Conservation (phyloP, 2,113 vertebrate genomes). For the Gymnorhina tibicen region DNA sequence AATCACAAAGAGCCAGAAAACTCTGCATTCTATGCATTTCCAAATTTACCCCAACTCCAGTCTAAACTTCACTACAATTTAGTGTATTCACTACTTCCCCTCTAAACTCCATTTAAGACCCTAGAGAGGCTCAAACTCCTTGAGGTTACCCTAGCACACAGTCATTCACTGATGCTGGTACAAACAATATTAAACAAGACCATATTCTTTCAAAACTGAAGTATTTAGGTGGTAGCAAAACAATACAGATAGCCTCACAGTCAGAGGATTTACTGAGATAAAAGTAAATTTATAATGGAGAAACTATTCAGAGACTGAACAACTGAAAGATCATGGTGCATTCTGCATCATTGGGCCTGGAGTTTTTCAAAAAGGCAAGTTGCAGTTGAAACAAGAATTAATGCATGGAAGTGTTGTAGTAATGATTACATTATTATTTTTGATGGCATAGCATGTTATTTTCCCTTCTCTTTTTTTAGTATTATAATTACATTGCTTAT, state of each 20-base stretch:
- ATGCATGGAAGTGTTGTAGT: not conserved
- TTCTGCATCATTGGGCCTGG: not conserved
- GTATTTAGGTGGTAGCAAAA: not conserved
- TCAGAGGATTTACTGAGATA: not conserved
- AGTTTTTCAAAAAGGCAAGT: not conserved
- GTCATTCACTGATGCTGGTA: not conserved
- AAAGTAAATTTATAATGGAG: not conserved
- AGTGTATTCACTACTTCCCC: not conserved
- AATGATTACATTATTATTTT: not conserved
- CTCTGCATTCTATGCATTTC: not conserved
- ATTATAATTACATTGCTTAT: not conserved
- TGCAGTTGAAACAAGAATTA: not conserved
- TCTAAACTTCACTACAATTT: not conserved
- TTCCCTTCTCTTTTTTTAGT: not conserved
- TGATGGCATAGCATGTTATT: not conserved
- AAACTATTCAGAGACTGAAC: not conserved
- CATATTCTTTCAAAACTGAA: not conserved
- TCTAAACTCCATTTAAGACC: not conserved
- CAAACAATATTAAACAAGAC: not conserved
- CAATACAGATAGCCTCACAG: not conserved
- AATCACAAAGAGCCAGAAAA: not conserved
- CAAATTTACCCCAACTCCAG: not conserved
- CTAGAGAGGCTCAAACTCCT: not conserved
- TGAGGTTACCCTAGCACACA: not conserved
- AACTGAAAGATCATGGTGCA: not conserved